Evolutionary conservation across 2,113 vertebrate species (phyloP), one percentile per base, ranked within the genome.

Genomic region (Zonotrichia leucophrys): DNA sequence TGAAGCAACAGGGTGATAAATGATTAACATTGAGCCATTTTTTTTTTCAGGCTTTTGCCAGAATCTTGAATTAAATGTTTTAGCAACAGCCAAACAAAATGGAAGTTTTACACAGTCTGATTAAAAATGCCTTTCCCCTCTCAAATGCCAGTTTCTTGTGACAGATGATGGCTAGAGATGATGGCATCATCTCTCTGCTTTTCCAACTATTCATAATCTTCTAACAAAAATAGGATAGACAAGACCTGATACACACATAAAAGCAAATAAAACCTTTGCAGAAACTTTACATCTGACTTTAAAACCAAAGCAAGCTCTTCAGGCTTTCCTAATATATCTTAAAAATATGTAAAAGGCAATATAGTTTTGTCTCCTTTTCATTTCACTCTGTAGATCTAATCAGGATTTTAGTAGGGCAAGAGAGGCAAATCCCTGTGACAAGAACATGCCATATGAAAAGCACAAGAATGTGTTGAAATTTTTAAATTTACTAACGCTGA

Each of bases 51-150:
- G 63, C 42, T 77, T 84, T 69, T 0, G 14, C 90, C 87, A 95
- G 52, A 90, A 80, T 17, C 39, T 90, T 83, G 55, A 83, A 85
- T 67, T 85, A 91, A 88, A 88, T 7, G 15, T 88, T 89, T 78
- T 81, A 92, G 92, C 46, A 88, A 56, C 18, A 77, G 85, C 35
- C 74, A 91, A 95, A 95, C 28, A 92, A 85, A 88, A 85, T 12
- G 30, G 21, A 64, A 92, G 39, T 74, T 92, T 81, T 80, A 81
- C 41, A 67, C 2, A 52, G 52, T 30, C 47, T 60, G 76, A 87
- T 80, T 91, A 90, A 93, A 93, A 93, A 81, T 68, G 31, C 44
- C 60, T 91, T 84, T 91, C 62, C 28, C 44, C 21, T 86, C 72
- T 92, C 24, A 88, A 74, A 77, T 19, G 39, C 25, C 47, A 67